phyloP scores from a whole-genome alignment of 2,113 vertebrate species.

The Columbina picui region DNA sequence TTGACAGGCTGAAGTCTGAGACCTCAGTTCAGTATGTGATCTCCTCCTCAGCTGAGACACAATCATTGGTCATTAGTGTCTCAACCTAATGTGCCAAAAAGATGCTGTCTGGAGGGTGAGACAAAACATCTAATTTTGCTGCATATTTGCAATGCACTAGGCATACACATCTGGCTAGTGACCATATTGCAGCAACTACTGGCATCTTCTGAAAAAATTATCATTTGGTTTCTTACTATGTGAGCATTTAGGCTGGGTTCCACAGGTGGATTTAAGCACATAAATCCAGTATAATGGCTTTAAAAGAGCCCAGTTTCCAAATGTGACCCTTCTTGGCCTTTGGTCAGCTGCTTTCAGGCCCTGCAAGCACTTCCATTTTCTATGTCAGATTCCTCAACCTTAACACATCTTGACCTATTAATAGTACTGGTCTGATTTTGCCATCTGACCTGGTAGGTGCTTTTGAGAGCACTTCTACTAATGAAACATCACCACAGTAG shows the following conservation, averaged over 20 bases:
- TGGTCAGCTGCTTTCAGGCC: neutral
- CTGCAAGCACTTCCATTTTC: neutral
- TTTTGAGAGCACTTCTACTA: neutral
- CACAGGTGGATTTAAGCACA: neutral
- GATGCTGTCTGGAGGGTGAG: neutral
- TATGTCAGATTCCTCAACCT: neutral
- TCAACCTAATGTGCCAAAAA: neutral
- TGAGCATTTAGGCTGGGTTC: neutral
- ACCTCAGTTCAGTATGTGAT: neutral
- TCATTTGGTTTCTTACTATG: neutral
- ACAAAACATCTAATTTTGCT: neutral
- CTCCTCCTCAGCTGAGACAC: neutral
- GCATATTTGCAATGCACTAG: neutral
- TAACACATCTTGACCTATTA: neutral
- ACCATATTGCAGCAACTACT: neutral
- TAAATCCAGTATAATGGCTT: neutral
- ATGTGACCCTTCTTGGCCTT: neutral
- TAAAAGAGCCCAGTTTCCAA: neutral
- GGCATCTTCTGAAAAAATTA: neutral
- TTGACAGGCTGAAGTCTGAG: neutral
- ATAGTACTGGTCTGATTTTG: neutral
- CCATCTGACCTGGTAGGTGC: neutral
- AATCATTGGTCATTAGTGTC: neutral
- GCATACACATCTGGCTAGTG: neutral
- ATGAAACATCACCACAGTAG: neutral